These are phyloP conservation scores for Avahi laniger DNA, from an alignment of 2,797 vertebrate species.

Conservation along the genomic window DNA sequence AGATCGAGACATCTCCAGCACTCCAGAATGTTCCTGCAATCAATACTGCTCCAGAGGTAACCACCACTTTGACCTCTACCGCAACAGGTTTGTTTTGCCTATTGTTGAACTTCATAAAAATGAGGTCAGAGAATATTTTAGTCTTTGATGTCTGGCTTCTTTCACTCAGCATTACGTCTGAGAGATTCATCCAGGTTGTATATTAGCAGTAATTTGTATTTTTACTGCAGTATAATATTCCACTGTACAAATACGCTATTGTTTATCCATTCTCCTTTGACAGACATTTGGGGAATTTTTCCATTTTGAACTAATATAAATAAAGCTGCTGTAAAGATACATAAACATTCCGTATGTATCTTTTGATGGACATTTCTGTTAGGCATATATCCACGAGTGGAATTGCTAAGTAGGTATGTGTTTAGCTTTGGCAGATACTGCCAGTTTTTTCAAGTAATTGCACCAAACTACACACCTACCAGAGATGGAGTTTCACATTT, in stretches of 20 bases:
- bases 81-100: neutral
- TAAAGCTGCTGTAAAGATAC: neutral
- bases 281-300: neutral
- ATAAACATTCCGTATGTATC: neutral
- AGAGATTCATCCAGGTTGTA: neutral
- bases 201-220: neutral
- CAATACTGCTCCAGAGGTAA: neutral
- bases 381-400: neutral
- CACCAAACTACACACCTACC: neutral
- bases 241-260: neutral
- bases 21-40: neutral
- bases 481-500: neutral
- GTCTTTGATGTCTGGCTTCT: neutral
- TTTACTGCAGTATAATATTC: neutral
- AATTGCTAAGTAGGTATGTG: neutral
- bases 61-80: neutral
- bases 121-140: neutral
- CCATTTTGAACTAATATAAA: neutral
- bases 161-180: neutral
- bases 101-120: neutral
- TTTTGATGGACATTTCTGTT: neutral
- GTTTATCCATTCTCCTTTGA: neutral
- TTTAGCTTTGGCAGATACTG: neutral
- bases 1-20: neutral
- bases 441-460: neutral